Evolutionary conservation across 2,888 invertebrate genomes (phyloP).

Genomic region (Rhingia campestris): DNA sequence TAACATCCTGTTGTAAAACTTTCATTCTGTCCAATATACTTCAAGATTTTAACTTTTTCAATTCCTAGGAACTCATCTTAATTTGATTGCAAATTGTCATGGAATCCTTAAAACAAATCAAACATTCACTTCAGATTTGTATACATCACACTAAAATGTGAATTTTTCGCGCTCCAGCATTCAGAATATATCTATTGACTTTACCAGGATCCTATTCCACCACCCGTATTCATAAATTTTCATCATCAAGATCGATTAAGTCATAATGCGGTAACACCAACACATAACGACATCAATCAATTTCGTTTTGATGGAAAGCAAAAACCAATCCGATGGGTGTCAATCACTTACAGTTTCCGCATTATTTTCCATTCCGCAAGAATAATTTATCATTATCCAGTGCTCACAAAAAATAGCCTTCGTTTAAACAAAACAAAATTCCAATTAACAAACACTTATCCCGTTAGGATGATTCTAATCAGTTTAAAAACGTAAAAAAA

Average conservation of each 20-base stretch:
- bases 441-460: neutral
- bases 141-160: too few relatives aligned
- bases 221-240: too few relatives aligned
- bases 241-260: neutral
- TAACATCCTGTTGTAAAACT: too few relatives aligned
- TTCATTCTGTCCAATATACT: too few relatives aligned
- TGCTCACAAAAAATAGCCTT: neutral
- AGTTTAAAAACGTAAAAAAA: conserved; percentile 38
- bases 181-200: too few relatives aligned
- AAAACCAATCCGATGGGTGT: conserved; percentile 28
- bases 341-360: conserved; percentile 56
- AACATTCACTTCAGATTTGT: too few relatives aligned
- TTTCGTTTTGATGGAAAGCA: conserved; percentile 1
- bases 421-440: conserved; percentile 5
- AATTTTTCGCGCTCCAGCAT: too few relatives aligned
- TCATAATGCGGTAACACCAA: neutral
- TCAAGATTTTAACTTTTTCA: too few relatives aligned
- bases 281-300: conserved; percentile 27
- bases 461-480: conserved; percentile 14
- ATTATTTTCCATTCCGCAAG: conserved; percentile 28
- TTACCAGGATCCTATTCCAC: too few relatives aligned
- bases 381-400: neutral
- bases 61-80: too few relatives aligned
- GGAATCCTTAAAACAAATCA: too few relatives aligned
- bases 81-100: too few relatives aligned